A percentile compares a stretch with the other conserved stretches of the same genome.
phyloP scores from a whole-genome alignment of 2,113 vertebrate genomes.

The Nibea coibor region DNA sequence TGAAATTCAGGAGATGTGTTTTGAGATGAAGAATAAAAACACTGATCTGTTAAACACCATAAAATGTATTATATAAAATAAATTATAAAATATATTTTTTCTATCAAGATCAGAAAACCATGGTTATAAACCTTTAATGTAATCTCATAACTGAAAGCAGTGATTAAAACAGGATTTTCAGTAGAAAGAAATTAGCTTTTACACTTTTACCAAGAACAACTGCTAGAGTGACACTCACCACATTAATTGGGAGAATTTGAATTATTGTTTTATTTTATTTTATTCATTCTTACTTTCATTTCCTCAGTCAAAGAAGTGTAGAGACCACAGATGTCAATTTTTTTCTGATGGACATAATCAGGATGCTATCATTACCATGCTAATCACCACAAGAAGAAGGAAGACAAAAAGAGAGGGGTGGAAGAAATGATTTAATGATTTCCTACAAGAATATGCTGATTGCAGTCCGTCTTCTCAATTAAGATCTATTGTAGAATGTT shows the following conservation, averaged over 20 bases:
- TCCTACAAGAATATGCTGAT: conserved; percentile 81
- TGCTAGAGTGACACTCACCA: conserved; percentile 4
- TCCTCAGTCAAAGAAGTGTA: conserved; percentile 47
- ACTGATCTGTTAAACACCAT: neutral
- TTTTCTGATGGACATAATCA: conserved; percentile 75
- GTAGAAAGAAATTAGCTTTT: neutral
- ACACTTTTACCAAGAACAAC: conserved; percentile 27
- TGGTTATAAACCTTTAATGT: too few species aligned
- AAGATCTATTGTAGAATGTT: conserved; percentile 79
- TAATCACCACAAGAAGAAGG: conserved; percentile 72
- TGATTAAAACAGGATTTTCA: neutral
- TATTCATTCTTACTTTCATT: conserved; percentile 44
- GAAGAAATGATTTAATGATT: conserved; percentile 79
- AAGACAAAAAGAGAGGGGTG: conserved; percentile 66
- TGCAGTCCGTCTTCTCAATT: conserved; percentile 84
- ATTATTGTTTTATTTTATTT: neutral
- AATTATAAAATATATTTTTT: neutral
- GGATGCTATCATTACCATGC: conserved; percentile 74
- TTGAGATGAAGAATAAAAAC: neutral
- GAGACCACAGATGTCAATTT: conserved; percentile 74
- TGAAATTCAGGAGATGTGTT: neutral
- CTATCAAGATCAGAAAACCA: neutral
- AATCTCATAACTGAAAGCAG: neutral
- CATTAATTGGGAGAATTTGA: conserved; percentile 27
- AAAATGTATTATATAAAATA: neutral